phyloP scores from a whole-genome alignment of 2,888 invertebrate genomes.

The Ophioninae sp. region DNA sequence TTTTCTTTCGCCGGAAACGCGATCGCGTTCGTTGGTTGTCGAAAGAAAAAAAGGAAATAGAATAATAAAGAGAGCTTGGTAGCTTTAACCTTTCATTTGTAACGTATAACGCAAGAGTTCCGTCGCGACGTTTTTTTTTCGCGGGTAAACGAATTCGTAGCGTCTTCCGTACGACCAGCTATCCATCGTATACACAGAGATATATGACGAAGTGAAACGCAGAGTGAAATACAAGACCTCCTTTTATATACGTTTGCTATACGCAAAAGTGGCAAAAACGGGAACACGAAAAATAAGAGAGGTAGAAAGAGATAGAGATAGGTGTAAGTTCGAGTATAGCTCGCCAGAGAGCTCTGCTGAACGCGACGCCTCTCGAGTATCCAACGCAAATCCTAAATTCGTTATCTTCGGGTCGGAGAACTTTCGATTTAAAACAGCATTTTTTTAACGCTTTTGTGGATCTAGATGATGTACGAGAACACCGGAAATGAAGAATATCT shows the following conservation, averaged over 20 bases:
- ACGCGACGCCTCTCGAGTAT: background rate
- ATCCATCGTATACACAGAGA: slow-evolving; percentile 42
- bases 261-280: slow-evolving; percentile 19
- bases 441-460: background rate
- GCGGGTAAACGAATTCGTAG: slow-evolving; percentile 47
- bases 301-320: slow-evolving; percentile 18
- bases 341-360: slow-evolving; percentile 26
- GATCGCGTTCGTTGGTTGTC: background rate
- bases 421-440: background rate
- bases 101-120: slow-evolving; percentile 36
- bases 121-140: slow-evolving; percentile 38
- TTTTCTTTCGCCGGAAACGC: background rate
- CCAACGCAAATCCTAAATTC: background rate
- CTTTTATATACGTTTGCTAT: background rate
- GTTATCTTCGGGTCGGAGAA: background rate
- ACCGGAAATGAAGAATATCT: slow-evolving; percentile 56
- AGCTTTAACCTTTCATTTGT: slow-evolving; percentile 40
- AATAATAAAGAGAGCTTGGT: background rate
- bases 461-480: slow-evolving; percentile 50
- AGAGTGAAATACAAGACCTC: slow-evolving; percentile 24
- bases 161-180: slow-evolving; percentile 34
- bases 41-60: background rate
- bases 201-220: slow-evolving; percentile 12
- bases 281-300: slow-evolving; percentile 21
- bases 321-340: slow-evolving; percentile 10